These are phyloP conservation scores for Coregonus clupeaformis DNA, from an alignment of 2,113 vertebrate genomes.

Conservation along the genomic window DNA sequence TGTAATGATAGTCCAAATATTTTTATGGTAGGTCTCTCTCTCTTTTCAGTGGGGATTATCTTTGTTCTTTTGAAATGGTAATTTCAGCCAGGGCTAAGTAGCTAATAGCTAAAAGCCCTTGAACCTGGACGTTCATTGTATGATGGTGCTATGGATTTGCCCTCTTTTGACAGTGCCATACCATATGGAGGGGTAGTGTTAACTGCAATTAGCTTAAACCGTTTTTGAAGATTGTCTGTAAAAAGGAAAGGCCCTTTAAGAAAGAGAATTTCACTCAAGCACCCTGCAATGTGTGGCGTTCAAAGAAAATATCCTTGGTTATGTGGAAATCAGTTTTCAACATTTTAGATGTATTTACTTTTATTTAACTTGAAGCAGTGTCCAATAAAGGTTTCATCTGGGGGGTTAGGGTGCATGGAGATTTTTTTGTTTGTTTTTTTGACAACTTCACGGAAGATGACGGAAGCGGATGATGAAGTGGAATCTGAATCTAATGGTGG, in stretches of 20 bases:
- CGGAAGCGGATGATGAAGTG: no score
- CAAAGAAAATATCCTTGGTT: no score
- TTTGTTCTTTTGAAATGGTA: conserved; percentile 8
- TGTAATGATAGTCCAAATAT: background rate
- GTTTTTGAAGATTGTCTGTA: background rate
- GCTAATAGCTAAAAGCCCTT: conserved; percentile 1
- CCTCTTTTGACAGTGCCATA: background rate
- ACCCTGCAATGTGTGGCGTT: no score
- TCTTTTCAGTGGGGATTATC: conserved; percentile 4
- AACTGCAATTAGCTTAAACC: background rate
- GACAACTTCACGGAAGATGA: no score
- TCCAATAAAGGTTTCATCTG: background rate
- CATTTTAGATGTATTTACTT: background rate
- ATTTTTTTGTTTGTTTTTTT: no score
- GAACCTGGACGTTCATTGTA: conserved; percentile 5
- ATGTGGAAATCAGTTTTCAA: no score
- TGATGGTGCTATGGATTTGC: background rate
- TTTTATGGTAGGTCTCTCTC: background rate
- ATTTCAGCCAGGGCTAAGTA: background rate
- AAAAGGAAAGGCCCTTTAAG: no score
- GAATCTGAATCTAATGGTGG: no score
- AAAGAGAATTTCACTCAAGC: no score
- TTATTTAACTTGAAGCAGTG: background rate
- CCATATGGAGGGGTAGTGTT: background rate
- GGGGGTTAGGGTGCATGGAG: no score